Percentiles rank a stretch among this genome's conserved stretches.
Evolutionary conservation across 2,113 vertebrate species (phyloP).

Genomic region (Colinus virginianus): DNA sequence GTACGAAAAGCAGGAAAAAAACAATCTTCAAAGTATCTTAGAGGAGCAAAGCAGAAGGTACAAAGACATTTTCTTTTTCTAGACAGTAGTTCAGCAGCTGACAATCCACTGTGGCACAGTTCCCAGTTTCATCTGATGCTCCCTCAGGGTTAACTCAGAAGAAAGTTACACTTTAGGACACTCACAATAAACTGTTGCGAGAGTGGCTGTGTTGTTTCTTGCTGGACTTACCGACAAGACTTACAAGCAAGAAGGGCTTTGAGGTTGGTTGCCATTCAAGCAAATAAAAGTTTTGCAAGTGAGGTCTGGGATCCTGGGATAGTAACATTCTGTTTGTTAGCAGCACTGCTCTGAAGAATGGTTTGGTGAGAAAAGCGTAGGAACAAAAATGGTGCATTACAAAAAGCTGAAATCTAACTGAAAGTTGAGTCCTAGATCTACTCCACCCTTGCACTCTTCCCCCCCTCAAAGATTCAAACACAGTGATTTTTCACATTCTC

Average conservation of each 20-base stretch:
- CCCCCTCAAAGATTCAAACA: background rate
- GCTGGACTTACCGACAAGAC: background rate
- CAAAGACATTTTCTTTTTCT: background rate
- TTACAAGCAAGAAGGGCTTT: background rate
- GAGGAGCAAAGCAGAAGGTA: background rate
- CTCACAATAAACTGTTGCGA: fast-evolving
- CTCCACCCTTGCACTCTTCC: background rate
- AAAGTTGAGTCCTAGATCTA: background rate
- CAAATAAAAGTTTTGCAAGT: background rate
- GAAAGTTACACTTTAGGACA: background rate
- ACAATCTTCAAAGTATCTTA: background rate
- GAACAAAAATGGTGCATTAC: background rate
- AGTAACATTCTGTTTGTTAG: fast-evolving
- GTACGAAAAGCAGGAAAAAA: fast-evolving
- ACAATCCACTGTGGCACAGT: background rate
- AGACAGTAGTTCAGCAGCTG: background rate
- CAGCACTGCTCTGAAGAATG: fast-evolving
- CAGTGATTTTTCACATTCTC: background rate
- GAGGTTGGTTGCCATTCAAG: background rate
- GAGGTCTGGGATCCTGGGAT: background rate
- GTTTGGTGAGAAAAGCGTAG: background rate
- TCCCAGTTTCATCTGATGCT: background rate
- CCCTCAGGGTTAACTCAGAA: background rate
- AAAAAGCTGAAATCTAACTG: slow-evolving; percentile 38
- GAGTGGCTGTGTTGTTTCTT: background rate